A percentile compares a stretch with the other conserved stretches of the same genome.
Evolutionary conservation across 2,113 vertebrate species (phyloP).

Genomic region (Neodontobutis hainanensis): DNA sequence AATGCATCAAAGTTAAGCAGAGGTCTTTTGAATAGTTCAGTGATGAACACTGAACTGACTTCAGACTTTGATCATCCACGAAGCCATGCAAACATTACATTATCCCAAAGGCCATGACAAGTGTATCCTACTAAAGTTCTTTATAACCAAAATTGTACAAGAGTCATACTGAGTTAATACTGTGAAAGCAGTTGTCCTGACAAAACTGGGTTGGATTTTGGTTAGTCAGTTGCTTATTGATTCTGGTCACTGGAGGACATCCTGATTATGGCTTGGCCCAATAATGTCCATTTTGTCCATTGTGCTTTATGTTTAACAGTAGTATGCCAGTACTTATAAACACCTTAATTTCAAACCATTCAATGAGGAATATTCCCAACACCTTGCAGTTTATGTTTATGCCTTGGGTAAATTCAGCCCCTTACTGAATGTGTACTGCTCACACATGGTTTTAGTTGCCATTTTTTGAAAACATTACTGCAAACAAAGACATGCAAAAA

Average conservation of each 20-base stretch:
- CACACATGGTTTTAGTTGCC: constrained; percentile 13
- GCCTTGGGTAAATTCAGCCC: too few species aligned
- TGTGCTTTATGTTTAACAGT: too few species aligned
- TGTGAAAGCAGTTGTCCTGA: too few species aligned
- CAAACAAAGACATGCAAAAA: constrained; percentile 13
- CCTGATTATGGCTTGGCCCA: too few species aligned
- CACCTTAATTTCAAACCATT: too few species aligned
- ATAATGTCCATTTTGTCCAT: too few species aligned
- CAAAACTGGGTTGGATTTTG: background rate
- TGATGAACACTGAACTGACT: background rate
- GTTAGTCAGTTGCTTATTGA: background rate
- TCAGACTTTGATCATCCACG: background rate
- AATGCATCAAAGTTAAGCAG: constrained; percentile 22
- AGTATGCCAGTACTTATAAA: too few species aligned
- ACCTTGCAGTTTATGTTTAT: too few species aligned
- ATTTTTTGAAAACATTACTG: constrained; percentile 8
- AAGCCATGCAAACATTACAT: constrained; percentile 30
- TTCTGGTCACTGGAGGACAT: background rate
- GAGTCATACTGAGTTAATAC: too few species aligned
- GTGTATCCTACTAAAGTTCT: too few species aligned
- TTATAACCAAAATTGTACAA: too few species aligned
- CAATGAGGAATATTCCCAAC: too few species aligned
- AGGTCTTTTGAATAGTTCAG: background rate
- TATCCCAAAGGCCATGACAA: background rate
- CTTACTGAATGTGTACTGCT: constrained; percentile 20